Evolutionary conservation across 1,140 invertebrate genomes (phyloP), one percentile per base, ranked within the genome.

Genomic region (Hycleus cichorii): DNA sequence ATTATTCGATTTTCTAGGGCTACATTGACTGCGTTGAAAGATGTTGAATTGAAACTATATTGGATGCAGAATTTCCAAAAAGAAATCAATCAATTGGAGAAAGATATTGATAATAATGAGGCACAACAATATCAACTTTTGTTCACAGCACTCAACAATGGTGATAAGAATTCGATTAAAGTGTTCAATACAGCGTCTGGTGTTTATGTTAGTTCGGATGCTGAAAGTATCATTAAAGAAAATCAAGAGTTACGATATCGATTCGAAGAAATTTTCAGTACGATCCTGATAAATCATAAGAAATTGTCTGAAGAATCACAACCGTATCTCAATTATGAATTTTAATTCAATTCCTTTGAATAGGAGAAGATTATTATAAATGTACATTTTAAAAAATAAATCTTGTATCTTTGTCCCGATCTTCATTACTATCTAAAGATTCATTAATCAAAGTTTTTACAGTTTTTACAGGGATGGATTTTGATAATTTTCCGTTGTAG

Each of bases 161-260:
- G 8, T 45, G 52, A 49, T 49, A 12, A 18, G 26, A 54, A 50
- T 38, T 10, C 12, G 24, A 25, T 39, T 54, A 27, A 18, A 12
- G 12, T 44, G 27, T 10, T 10, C 43, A 39, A 53, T 58, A 57
- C 27, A 32, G 7, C 7, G 32, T 53, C 39, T 18, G 39, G 46
- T 53, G 48, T 45, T 11, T 39, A 55, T 9, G 18, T 54, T 12
- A 48, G 39, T 39, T 50, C 47, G n/a, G 51, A 57, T n/a, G 25
- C 47, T 42, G 32, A 45, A 5, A 49, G 25, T 55, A 42, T 63
- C 6, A 62, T 66, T 25, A 49, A 57, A 25, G 59, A 66, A 45
- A 66, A 66, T 50, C 43, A 60, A 53, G 49, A 61, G 10, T 18
- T 64, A 39, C 45, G 64, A 39, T 60, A 44, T 42, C 43, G 59